A percentile compares a stretch with the other conserved stretches of the same genome.
phyloP scores from a whole-genome alignment of 2,888 invertebrate genomes.

The Tethea ocularis region DNA sequence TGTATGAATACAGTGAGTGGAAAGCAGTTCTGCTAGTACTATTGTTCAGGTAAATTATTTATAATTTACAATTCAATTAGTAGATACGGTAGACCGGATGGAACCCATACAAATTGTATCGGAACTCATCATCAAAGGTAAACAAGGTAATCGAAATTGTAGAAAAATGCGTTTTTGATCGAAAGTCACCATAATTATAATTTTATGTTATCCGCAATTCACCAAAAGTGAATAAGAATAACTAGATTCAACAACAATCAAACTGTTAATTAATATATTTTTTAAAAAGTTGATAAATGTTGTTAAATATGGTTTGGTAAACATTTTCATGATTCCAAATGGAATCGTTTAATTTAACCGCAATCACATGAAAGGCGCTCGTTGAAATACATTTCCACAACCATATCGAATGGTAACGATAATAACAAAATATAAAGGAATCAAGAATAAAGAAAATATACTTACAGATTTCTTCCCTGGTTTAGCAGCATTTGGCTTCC shows the following conservation, averaged over 20 bases:
- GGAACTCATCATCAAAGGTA: not conserved
- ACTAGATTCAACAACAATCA: not conserved
- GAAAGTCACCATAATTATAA: not conserved
- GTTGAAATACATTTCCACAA: slow-evolving; percentile 35
- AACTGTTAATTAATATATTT: not conserved
- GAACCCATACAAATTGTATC: not conserved
- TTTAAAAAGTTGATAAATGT: not conserved
- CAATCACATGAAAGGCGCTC: slow-evolving; percentile 13
- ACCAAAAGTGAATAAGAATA: slow-evolving; percentile 1
- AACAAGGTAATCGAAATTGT: not conserved
- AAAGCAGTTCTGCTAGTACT: not conserved
- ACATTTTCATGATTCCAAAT: not conserved
- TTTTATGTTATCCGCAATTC: not conserved
- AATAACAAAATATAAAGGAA: not conserved
- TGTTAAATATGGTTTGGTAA: not conserved
- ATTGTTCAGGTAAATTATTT: not conserved
- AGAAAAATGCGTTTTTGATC: not conserved
- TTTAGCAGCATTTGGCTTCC: slow-evolving; percentile 83
- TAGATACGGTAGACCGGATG: not conserved
- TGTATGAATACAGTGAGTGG: slow-evolving; percentile 20
- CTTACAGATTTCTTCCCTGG: slow-evolving; percentile 96
- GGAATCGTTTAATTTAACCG: slow-evolving; percentile 14
- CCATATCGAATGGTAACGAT: slow-evolving; percentile 28
- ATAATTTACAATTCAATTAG: not conserved
- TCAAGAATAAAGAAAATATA: slow-evolving; percentile 31